Percentiles rank a stretch among this genome's conserved stretches.
Evolutionary conservation across 2,113 vertebrate genomes (phyloP).

Genomic region (Grus americana): DNA sequence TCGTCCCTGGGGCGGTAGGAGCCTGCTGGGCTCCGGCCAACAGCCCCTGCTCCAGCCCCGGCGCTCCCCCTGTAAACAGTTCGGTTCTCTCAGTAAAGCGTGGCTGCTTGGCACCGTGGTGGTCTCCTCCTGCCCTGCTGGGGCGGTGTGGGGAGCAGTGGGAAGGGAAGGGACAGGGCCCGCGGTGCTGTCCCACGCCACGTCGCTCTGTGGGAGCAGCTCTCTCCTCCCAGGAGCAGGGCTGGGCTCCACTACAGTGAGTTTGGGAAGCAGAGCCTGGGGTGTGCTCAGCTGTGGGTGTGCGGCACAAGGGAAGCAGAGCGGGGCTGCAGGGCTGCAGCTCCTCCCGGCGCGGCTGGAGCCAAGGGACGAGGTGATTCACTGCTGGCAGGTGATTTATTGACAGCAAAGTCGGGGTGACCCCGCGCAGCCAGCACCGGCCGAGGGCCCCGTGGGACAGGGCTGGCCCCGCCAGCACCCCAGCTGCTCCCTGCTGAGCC

Average conservation of each 20-base stretch:
- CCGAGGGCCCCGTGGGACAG: rapidly evolving
- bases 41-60: background rate
- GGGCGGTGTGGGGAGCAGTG: background rate
- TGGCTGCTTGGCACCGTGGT: background rate
- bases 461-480: background rate
- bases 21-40: background rate
- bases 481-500: background rate
- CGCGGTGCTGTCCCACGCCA: rapidly evolving
- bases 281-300: rapidly evolving
- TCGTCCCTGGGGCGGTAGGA: rapidly evolving
- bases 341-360: background rate
- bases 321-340: background rate
- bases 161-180: no score
- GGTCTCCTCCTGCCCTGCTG: background rate
- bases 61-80: background rate
- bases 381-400: background rate
- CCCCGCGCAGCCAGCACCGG: no score
- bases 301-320: background rate
- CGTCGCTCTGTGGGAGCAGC: rapidly evolving
- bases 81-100: background rate
- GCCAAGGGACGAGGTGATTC: rapidly evolving
- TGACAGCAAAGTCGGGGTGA: rapidly evolving
- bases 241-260: rapidly evolving
- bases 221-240: rapidly evolving
- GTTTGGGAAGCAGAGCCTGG: background rate